Evolutionary conservation across 2,888 invertebrate species (phyloP), one percentile per base, ranked within the genome.

Genomic region (Psylliodes chrysocephalus): DNA sequence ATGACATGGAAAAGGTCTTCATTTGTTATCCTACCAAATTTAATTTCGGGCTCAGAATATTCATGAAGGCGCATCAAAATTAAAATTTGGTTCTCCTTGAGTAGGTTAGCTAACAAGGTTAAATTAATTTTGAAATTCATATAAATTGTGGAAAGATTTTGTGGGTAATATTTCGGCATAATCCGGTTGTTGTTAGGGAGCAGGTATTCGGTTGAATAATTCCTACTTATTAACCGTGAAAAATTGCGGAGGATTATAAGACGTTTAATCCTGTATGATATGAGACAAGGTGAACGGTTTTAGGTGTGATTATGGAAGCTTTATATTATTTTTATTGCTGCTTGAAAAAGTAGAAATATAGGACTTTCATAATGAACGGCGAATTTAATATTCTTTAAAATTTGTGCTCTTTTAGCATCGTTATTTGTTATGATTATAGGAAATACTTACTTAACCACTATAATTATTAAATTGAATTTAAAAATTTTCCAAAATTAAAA

Each of bases 31-130:
- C 49, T 18, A 62, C 30, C 49, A 75, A 74, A 75, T 79, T 76
- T 76, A 77, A 77, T 75, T 76, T 74, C 73, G 69, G 63, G 59
- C 51, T 56, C 42, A 30, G 46, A 46, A 64, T 64, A 64, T 64
- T 64, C 64, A 64, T 64, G 60, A 64, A 28, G 33, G 51, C 28
- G 46, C 55, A 33, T 60, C 60, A 55, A 52, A 55, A 60, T 64
- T 64, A 55, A 64, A 64, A 64, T 64, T 56, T 56, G 54, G 44
- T 49, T 56, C 19, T 33, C 42, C 60, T 60, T 56, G 51, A 64
- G 54, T 59, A 54, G 55, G 59, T 64, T 55, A 54, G 30, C 60
- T 64, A 52, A 60, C 51, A 60, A 52, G 55, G 54, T 60, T 49
- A 56, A 22, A 33, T 42, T 19, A 56, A 56, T 57, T 57, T 57